Conservation (phyloP, 2,797 vertebrate genomes). For the Enteromius afrohamiltoni region DNA sequence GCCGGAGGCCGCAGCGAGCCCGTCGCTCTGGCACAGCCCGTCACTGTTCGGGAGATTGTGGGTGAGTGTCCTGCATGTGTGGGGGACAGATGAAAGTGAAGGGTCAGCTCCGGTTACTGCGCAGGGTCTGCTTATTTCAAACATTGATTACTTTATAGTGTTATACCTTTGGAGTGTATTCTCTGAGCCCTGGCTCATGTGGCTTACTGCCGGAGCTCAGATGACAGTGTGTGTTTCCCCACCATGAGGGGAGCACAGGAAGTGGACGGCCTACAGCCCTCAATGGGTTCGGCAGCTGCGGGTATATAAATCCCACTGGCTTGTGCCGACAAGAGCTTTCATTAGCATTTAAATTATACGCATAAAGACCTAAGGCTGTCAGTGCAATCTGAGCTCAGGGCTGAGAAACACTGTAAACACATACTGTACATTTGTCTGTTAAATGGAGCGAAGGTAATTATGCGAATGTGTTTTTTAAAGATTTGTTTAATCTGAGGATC, state of each 20-base stretch:
- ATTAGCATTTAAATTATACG: constrained; percentile 70
- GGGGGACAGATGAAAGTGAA: constrained; percentile 29
- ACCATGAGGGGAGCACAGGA: constrained; percentile 40
- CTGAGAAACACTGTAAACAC: constrained; percentile 30
- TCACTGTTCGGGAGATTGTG: constrained; percentile 80
- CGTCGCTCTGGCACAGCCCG: constrained; percentile 72
- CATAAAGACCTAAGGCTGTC: constrained; percentile 54
- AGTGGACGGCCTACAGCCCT: constrained; percentile 46
- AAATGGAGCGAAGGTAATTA: constrained; percentile 19
- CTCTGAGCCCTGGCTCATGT: constrained; percentile 23
- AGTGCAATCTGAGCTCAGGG: constrained; percentile 36
- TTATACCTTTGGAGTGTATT: constrained; percentile 13
- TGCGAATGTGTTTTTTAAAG: constrained; percentile 15
- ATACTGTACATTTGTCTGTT: constrained; percentile 13
- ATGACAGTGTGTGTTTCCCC: constrained; percentile 21
- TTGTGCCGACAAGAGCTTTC: constrained; percentile 76
- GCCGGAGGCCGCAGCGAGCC: constrained; percentile 78
- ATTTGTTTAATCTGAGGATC: not conserved
- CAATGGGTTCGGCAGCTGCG: constrained; percentile 69
- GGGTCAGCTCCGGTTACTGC: not conserved
- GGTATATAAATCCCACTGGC: constrained; percentile 70
- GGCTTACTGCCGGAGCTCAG: constrained; percentile 14
- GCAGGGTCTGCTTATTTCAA: constrained; percentile 17
- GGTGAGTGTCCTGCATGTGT: constrained; percentile 76
- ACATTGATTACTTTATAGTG: constrained; percentile 43